Conservation (phyloP, 2,888 invertebrate genomes). For the Calameuta idolon region DNA sequence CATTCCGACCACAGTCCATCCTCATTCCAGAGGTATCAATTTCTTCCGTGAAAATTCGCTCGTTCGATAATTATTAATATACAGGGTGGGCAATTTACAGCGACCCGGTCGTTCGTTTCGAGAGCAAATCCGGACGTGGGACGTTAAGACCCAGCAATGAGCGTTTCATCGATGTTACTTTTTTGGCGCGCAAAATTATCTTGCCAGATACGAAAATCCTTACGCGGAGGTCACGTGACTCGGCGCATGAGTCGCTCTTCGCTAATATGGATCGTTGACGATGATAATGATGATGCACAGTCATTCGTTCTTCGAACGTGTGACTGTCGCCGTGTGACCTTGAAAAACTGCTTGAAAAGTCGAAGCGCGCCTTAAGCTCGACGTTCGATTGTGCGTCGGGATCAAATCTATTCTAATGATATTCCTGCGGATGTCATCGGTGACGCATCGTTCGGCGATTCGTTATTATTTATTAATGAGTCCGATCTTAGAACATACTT, state of each 20-base stretch:
- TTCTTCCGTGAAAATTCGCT: neutral
- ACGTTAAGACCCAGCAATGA: neutral
- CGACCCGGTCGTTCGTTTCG: too few species aligned
- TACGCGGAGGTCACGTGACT: neutral
- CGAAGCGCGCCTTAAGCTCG: neutral
- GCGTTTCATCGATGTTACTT: neutral
- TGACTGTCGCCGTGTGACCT: neutral
- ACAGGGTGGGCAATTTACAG: too few species aligned
- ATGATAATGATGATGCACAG: neutral
- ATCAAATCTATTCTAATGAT: neutral
- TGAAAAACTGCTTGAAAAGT: neutral
- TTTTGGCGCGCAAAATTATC: neutral
- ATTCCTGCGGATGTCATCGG: neutral
- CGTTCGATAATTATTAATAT: too few species aligned
- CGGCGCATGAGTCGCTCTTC: neutral
- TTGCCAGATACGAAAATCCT: neutral
- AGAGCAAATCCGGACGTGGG: too few species aligned
- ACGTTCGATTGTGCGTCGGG: neutral
- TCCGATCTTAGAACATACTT: too few species aligned
- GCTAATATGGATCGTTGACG: neutral
- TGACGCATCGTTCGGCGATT: neutral
- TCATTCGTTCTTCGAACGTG: neutral
- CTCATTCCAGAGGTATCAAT: slow-evolving; percentile 29
- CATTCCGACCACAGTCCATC: slow-evolving; percentile 39
- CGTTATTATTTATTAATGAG: neutral